Percentiles rank a stretch among this genome's conserved stretches.
These are phyloP conservation scores for Pteria penguin DNA, from an alignment of 2,888 invertebrate genomes.

Conservation along the genomic window DNA sequence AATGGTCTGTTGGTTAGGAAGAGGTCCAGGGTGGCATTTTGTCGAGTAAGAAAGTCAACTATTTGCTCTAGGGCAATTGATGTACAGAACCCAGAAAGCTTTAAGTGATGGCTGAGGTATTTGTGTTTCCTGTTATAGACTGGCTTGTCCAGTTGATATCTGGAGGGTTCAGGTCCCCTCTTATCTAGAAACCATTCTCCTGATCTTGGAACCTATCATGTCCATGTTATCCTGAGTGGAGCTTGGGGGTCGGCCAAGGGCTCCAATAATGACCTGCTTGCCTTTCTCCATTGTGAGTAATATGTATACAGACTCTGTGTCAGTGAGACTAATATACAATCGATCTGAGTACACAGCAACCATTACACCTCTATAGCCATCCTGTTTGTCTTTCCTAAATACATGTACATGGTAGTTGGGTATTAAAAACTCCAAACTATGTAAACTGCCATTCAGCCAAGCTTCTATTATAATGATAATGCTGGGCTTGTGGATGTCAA, in stretches of 20 bases:
- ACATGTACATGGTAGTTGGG: neutral
- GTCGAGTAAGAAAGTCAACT: neutral
- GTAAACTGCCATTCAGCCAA: neutral
- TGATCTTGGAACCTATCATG: no score
- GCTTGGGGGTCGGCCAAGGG: neutral
- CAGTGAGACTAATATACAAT: no score
- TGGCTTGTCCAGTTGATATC: neutral
- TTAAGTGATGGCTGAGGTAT: neutral
- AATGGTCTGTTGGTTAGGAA: constrained; percentile 11
- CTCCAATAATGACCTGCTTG: neutral
- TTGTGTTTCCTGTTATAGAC: neutral
- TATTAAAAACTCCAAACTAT: constrained; percentile 13
- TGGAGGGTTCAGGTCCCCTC: constrained; percentile 1
- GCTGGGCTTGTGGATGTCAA: neutral
- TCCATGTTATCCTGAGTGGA: neutral
- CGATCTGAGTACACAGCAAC: no score
- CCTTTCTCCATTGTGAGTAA: neutral
- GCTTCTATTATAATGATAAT: constrained; percentile 19
- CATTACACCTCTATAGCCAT: no score
- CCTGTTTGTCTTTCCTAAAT: neutral
- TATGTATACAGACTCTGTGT: neutral
- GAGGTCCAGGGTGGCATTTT: neutral
- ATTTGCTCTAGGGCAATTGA: constrained; percentile 3
- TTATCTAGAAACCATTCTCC: no score
- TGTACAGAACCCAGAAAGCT: neutral